Percentiles rank a stretch among this genome's conserved stretches.
Conservation (phyloP, 2,888 invertebrate species). For the Eupithecia vulgata region DNA sequence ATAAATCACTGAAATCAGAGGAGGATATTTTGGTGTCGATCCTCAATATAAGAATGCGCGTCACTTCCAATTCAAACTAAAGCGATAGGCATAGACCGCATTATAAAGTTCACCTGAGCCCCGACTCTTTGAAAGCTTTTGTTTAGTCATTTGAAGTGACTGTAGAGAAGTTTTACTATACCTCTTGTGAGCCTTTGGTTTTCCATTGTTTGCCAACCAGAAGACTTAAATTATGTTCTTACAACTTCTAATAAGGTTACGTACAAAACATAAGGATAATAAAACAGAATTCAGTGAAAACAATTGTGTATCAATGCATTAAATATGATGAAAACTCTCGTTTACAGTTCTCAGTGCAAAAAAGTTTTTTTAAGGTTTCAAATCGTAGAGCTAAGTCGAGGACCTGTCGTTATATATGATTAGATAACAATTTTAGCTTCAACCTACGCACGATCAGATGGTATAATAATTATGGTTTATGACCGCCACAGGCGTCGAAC, state of each 20-base stretch:
- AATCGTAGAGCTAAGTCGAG: background rate
- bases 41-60: conserved; percentile 31
- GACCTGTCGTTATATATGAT: conserved; percentile 25
- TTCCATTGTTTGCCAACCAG: conserved; percentile 39
- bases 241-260: conserved; percentile 28
- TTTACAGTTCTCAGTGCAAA: background rate
- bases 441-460: conserved; percentile 40
- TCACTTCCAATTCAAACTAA: conserved; percentile 52
- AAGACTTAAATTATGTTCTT: conserved; percentile 40
- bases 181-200: conserved; percentile 25
- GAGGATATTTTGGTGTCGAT: conserved; percentile 40
- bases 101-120: conserved; percentile 54
- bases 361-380: background rate
- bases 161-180: conserved; percentile 19
- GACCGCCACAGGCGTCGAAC: conserved; percentile 30
- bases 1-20: conserved; percentile 8
- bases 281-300: background rate
- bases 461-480: conserved; percentile 43
- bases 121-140: conserved; percentile 53
- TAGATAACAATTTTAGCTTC: conserved; percentile 35
- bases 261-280: background rate
- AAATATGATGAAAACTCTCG: background rate
- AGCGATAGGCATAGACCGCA: conserved; percentile 51
- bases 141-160: conserved; percentile 61
- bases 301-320: background rate